phyloP scores from a whole-genome alignment of 2,888 invertebrate species.

The Tetheella fluctuosa region DNA sequence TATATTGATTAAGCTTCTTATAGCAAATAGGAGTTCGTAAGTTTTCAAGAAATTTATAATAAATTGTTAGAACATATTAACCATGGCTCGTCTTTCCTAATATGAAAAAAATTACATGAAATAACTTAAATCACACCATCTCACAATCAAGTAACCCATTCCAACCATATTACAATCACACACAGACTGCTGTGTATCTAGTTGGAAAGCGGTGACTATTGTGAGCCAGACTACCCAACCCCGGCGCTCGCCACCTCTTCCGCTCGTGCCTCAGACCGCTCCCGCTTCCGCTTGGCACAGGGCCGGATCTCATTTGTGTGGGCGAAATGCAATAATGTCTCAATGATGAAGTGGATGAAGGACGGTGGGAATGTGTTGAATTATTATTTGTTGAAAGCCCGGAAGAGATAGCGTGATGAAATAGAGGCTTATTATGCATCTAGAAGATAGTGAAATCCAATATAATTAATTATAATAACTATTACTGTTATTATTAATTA shows the following conservation, averaged over 20 bases:
- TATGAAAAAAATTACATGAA: too few species aligned
- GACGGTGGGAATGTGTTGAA: background rate
- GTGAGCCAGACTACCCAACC: slow-evolving; percentile 11
- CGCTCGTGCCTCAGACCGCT: slow-evolving; percentile 30
- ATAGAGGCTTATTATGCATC: background rate
- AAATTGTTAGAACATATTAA: too few species aligned
- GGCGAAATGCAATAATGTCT: slow-evolving; percentile 7
- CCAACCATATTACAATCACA: slow-evolving; percentile 18
- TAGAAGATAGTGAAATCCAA: background rate
- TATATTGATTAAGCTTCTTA: too few species aligned
- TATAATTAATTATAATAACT: background rate
- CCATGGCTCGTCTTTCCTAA: too few species aligned
- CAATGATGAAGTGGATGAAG: slow-evolving; percentile 5
- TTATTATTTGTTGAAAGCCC: background rate
- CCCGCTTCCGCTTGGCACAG: slow-evolving; percentile 35
- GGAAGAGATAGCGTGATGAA: background rate
- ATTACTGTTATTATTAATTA: too few species aligned
- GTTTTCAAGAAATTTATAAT: too few species aligned
- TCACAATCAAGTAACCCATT: too few species aligned
- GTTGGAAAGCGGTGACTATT: slow-evolving; percentile 20
- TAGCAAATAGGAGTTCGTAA: too few species aligned
- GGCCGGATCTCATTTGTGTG: slow-evolving; percentile 29
- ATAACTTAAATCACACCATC: too few species aligned
- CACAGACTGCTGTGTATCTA: slow-evolving; percentile 22
- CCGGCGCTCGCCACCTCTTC: slow-evolving; percentile 20